These are phyloP conservation scores for Etheostoma perlongum DNA, from an alignment of 2,797 vertebrate species.

Conservation along the genomic window DNA sequence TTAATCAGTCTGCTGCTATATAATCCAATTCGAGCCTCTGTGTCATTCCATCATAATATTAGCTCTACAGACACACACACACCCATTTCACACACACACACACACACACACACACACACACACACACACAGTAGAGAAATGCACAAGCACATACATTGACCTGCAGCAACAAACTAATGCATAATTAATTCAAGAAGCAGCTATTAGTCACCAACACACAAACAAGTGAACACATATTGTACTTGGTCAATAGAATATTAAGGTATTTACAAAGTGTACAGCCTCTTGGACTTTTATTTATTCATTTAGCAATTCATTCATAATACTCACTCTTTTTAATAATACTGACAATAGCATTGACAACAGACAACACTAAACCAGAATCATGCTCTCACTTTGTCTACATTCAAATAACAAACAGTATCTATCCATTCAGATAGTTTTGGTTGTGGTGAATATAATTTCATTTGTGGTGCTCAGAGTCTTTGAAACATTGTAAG, in stretches of 20 bases:
- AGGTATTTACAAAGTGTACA: not conserved
- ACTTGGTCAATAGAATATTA: not conserved
- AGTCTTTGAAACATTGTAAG: not conserved
- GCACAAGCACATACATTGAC: not conserved
- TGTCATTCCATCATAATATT: slow-evolving; percentile 44
- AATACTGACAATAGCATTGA: not conserved
- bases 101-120: slow-evolving; percentile 5
- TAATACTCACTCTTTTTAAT: not conserved
- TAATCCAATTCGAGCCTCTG: slow-evolving; percentile 48
- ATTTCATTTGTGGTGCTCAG: not conserved
- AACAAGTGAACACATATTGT: not conserved
- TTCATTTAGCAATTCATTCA: not conserved
- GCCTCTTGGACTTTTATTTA: not conserved
- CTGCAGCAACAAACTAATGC: not conserved
- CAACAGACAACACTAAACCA: not conserved
- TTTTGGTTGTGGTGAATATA: not conserved
- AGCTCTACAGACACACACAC: slow-evolving; percentile 25
- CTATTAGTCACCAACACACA: slow-evolving; percentile 2
- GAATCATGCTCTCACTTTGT: not conserved
- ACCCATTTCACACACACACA: slow-evolving; percentile 9
- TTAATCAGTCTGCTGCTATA: slow-evolving; percentile 62
- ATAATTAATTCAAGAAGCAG: not conserved
- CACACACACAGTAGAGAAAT: slow-evolving; percentile 1
- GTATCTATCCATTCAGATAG: not conserved
- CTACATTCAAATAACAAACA: not conserved